Evolutionary conservation across 2,888 invertebrate genomes (phyloP).

Genomic region (Orchesella flavescens): DNA sequence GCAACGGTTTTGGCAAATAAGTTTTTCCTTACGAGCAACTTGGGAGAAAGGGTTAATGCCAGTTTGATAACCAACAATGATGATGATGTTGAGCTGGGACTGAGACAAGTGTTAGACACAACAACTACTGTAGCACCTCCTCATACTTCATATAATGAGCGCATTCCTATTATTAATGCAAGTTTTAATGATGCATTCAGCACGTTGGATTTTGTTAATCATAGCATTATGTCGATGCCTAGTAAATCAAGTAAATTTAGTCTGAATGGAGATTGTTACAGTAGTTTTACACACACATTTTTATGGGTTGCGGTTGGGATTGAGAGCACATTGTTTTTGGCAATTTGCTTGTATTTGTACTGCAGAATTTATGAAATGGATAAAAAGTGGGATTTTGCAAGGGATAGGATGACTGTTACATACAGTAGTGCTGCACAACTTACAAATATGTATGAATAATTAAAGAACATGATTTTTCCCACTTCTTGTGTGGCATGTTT

Average conservation of each 20-base stretch:
- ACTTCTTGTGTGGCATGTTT: too few relatives aligned
- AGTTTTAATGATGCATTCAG: not conserved
- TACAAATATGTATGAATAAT: slow-evolving; percentile 38
- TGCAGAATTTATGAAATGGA: slow-evolving; percentile 43
- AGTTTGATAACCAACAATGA: slow-evolving; percentile 25
- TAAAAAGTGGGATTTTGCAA: slow-evolving; percentile 44
- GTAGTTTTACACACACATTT: slow-evolving; percentile 26
- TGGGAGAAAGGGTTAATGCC: slow-evolving; percentile 37
- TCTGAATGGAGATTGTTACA: slow-evolving; percentile 4
- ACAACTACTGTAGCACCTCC: not conserved
- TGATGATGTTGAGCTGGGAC: not conserved
- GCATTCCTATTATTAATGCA: not conserved
- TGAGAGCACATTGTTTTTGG: slow-evolving; percentile 43
- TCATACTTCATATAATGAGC: too few relatives aligned
- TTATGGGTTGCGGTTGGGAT: slow-evolving; percentile 41
- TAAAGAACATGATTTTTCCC: not conserved
- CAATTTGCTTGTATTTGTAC: slow-evolving; percentile 38
- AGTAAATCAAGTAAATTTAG: slow-evolving; percentile 25
- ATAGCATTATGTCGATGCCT: not conserved
- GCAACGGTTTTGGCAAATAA: slow-evolving; percentile 13
- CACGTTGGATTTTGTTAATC: slow-evolving; percentile 4
- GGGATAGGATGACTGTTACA: slow-evolving; percentile 36
- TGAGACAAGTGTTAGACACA: not conserved
- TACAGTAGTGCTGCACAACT: slow-evolving; percentile 50
- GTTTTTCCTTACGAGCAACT: slow-evolving; percentile 39